These are phyloP conservation scores for Halichoeres trimaculatus DNA, from an alignment of 2,113 vertebrate species.

Conservation along the genomic window DNA sequence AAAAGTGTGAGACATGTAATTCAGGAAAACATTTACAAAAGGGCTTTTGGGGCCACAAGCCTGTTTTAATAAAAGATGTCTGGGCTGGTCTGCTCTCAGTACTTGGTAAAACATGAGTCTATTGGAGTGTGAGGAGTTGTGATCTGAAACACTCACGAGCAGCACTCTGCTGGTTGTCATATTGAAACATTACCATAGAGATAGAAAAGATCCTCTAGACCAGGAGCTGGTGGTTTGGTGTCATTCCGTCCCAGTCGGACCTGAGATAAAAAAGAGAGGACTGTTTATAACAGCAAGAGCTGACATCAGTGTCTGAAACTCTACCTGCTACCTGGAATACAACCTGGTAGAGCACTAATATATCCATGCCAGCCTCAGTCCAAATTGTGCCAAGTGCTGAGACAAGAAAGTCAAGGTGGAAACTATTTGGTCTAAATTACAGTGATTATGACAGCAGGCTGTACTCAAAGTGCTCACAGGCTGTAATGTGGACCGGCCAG, in stretches of 20 bases:
- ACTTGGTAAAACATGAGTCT: conserved; percentile 43
- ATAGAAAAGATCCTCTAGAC: conserved; percentile 84
- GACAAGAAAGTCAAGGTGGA: conserved; percentile 57
- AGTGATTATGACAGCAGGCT: conserved; percentile 57
- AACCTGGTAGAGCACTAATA: conserved; percentile 15
- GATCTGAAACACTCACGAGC: conserved; percentile 52
- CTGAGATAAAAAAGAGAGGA: conserved; percentile 68
- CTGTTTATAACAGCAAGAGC: conserved; percentile 31
- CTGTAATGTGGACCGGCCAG: conserved; percentile 21
- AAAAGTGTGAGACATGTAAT: conserved; percentile 50
- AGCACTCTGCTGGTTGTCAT: conserved; percentile 34
- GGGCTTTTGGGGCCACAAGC: conserved; percentile 27
- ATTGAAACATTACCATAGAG: conserved; percentile 69
- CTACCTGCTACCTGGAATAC: conserved; percentile 17
- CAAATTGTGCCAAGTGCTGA: conserved; percentile 33
- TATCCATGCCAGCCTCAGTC: conserved; percentile 31
- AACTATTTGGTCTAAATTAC: conserved; percentile 71
- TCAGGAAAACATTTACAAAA: conserved; percentile 56
- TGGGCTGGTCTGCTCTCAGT: conserved; percentile 20
- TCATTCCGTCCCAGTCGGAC: conserved; percentile 78
- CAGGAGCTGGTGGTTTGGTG: conserved; percentile 76
- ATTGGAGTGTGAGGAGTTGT: conserved; percentile 52
- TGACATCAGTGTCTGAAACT: conserved; percentile 30
- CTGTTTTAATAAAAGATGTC: conserved; percentile 63
- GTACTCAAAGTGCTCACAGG: conserved; percentile 21